Base-by-base conservation (phyloP, 2,113 vertebrate species). In the Pseudopodoces humilis region DNA sequence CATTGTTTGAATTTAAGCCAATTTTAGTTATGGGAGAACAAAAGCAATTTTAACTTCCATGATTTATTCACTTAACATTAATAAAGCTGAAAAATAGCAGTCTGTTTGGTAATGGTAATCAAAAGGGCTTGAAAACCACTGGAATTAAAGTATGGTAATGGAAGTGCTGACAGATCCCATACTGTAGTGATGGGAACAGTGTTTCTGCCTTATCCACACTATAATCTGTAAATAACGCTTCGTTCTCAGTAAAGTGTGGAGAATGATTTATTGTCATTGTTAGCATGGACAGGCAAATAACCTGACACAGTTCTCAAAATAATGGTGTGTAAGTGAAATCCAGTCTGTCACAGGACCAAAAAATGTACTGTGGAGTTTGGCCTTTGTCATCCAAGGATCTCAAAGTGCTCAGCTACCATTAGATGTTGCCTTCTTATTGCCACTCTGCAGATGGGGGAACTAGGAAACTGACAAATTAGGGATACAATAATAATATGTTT, bases 31-130 rank as follows among this genome's bases (percentile, higher is more conserved):
- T 53, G 83, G 92, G 71, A 93, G 68, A 88, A 88, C 19, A 86
- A 96, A 92, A 70, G 9, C 56, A 78, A 64, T 86, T 88, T 90
- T 83, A 83, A 67, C 52, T 60, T 74, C 52, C 44, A 21, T 68
- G 33, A 85, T 91, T 91, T 95, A 90, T 91, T 94, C 85, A 67
- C 39, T 86, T 93, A 90, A 85, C 85, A 53, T 92, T 92, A 92
- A 92, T 96, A 95, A 92, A 91, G 58, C 62, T 95, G 90, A 86
- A 96, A 95, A 91, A 88, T 70, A 93, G 41, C 70, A 25, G 56
- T 47, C 55, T 79, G 0, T 72, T 92, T 72, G 68, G 37, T 92
- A 76, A 76, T 20, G n/a, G 76, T 80, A 88, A 80, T 93, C 78
- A 90, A 93, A 96, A 80, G 60, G 55, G 9, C 59, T 96, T 86